Conservation (phyloP, 1,140 invertebrate genomes). For the Euwallacea similis region DNA sequence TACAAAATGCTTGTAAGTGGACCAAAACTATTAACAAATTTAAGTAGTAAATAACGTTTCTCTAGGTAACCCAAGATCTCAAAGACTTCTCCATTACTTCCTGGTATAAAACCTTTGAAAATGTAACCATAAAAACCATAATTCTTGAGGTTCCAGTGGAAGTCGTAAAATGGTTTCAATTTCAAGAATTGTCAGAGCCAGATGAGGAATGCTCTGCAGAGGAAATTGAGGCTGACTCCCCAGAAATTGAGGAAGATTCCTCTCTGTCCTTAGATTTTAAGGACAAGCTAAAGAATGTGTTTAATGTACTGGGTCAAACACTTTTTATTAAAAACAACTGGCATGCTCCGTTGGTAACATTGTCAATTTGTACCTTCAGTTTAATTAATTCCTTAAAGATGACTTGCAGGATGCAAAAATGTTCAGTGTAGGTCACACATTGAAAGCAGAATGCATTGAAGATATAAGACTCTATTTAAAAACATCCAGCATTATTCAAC, state of each 20-base stretch:
- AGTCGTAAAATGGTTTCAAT: constrained; percentile 42
- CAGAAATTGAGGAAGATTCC: neutral
- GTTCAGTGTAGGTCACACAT: constrained; percentile 48
- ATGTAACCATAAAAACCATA: constrained; percentile 44
- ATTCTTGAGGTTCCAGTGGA: constrained; percentile 45
- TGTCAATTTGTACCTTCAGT: neutral
- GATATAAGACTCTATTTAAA: constrained; percentile 48
- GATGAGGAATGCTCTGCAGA: constrained; percentile 12
- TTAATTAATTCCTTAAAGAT: constrained; percentile 18
- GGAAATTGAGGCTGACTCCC: neutral
- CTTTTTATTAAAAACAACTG: constrained; percentile 52
- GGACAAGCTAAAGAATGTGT: constrained; percentile 45
- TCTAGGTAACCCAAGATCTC: constrained; percentile 47
- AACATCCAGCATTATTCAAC: constrained; percentile 45
- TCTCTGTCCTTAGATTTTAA: constrained; percentile 29
- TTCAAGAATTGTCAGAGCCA: constrained; percentile 33
- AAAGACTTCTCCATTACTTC: constrained; percentile 48
- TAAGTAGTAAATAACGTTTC: neutral
- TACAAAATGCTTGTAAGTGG: too few relatives aligned
- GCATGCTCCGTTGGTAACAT: constrained; percentile 46
- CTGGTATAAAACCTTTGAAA: constrained; percentile 48
- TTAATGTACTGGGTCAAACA: constrained; percentile 42
- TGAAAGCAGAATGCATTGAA: constrained; percentile 47
- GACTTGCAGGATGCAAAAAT: constrained; percentile 48
- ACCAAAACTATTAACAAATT: too few relatives aligned